Conservation (phyloP, 2,888 invertebrate genomes). For the Scelioninae gen. 1 region DNA sequence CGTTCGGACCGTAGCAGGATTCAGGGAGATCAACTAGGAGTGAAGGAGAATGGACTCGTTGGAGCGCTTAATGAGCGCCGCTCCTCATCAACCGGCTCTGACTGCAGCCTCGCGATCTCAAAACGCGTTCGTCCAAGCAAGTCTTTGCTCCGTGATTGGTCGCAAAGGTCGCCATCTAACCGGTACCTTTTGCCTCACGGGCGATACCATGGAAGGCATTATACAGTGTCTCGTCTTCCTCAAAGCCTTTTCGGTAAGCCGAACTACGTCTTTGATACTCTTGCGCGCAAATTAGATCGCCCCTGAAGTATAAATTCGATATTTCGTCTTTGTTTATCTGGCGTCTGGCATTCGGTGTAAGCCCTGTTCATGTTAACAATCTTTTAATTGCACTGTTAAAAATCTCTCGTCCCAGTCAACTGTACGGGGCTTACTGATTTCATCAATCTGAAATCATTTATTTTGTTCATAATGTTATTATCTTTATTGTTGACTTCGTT, state of each 20-base stretch:
- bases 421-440: no score
- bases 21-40: no score
- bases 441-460: no score
- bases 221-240: slow-evolving; percentile 96
- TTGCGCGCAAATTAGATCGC: slow-evolving; percentile 55
- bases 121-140: slow-evolving; percentile 88
- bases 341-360: background rate
- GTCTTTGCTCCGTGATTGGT: slow-evolving; percentile 87
- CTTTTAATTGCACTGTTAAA: no score
- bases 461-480: no score
- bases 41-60: slow-evolving; percentile 90
- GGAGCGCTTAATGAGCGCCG: slow-evolving; percentile 91
- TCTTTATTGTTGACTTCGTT: no score
- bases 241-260: slow-evolving; percentile 95
- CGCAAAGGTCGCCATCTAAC: slow-evolving; percentile 93
- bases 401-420: no score
- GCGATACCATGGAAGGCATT: slow-evolving; percentile 96
- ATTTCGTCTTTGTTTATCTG: slow-evolving; percentile 32
- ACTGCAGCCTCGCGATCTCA: slow-evolving; percentile 87
- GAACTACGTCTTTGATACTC: slow-evolving; percentile 69
- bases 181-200: slow-evolving; percentile 94
- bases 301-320: slow-evolving; percentile 16
- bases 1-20: no score
- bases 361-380: no score
- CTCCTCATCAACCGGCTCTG: slow-evolving; percentile 88